These are phyloP conservation scores for Trachops cirrhosus DNA, from an alignment of 2,797 vertebrate species.

Conservation along the genomic window DNA sequence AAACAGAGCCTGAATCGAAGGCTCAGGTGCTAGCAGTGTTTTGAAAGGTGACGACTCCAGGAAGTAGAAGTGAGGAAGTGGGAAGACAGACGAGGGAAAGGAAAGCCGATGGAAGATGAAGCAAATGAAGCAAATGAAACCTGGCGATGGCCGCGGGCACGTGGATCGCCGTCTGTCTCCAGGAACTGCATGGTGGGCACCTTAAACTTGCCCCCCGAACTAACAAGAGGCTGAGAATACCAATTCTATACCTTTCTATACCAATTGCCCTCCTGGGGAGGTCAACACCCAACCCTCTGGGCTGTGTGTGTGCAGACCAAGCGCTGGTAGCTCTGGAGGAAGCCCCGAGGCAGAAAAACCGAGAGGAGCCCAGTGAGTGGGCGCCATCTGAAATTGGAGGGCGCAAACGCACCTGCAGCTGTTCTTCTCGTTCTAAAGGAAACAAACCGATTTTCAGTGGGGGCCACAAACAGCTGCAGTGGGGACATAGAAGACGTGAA, in stretches of 20 bases:
- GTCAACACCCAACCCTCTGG: neutral
- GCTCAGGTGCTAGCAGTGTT: neutral
- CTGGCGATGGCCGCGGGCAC: neutral
- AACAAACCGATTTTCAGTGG: neutral
- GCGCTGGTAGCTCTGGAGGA: neutral
- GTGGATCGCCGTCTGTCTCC: too few species aligned
- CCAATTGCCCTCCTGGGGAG: neutral
- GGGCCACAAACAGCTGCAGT: neutral
- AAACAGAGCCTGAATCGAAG: neutral
- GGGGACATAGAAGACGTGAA: neutral
- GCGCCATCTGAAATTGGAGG: neutral
- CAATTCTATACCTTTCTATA: neutral
- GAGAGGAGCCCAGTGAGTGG: neutral
- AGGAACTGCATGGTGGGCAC: neutral
- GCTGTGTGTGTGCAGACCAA: neutral
- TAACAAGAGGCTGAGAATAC: neutral
- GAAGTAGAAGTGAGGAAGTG: neutral
- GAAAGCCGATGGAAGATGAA: neutral
- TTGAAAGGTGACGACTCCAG: neutral
- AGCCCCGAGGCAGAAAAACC: neutral
- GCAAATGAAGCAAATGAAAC: neutral
- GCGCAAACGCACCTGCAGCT: neutral
- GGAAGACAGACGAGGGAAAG: neutral
- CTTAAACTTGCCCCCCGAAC: neutral
- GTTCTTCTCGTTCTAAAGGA: neutral